Evolutionary conservation across 2,888 invertebrate species (phyloP), one percentile per base, ranked within the genome.

Genomic region (Lamellibrachia columna): DNA sequence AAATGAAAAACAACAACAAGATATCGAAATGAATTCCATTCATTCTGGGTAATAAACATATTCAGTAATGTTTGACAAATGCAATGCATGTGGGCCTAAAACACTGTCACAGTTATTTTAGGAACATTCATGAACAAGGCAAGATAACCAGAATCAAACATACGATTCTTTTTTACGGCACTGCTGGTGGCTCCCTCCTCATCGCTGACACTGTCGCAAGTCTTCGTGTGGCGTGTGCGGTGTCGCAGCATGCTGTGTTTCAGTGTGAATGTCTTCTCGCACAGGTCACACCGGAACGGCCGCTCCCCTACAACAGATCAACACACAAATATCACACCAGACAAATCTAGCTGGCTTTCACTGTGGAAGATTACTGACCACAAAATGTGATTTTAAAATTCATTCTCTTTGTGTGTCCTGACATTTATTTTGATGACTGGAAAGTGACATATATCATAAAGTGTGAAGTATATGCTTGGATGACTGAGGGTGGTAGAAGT

Each of bases 231-330:
- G 96, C 98, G 99, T 97, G 98, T 98, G 95, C 98, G 97, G 96
- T 99, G 99, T 0, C 99, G 97, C 94, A 99, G 97, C 99, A 99
- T 99, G 97, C 98, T 98, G 97, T 99, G 99, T 95, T 99, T 99
- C 91, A 99, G 97, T 0, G 99, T 99, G 97, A 99, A 99, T 94
- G 98, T 97, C 7, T 98, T 97, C 90, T 98, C 97, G 96, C 99
- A 99, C 91, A 98, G 98, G 96, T 98, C 98, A 96, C 99, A 99
- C 93, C 98, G 98, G 96, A 98, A 99, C 0, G 99, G 99, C 1
- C 98, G 97, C 96, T 99, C 99, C 0, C 96, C 96, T 94, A 95
- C 11, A 0, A 52, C 91, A 53, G 53, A 53, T 40, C 90, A 92
- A 92, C 15, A 40, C 90, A 92, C 90, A 40, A 40, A 90, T 92